Conservation (phyloP, 2,797 vertebrate species). For the Liasis olivaceus region DNA sequence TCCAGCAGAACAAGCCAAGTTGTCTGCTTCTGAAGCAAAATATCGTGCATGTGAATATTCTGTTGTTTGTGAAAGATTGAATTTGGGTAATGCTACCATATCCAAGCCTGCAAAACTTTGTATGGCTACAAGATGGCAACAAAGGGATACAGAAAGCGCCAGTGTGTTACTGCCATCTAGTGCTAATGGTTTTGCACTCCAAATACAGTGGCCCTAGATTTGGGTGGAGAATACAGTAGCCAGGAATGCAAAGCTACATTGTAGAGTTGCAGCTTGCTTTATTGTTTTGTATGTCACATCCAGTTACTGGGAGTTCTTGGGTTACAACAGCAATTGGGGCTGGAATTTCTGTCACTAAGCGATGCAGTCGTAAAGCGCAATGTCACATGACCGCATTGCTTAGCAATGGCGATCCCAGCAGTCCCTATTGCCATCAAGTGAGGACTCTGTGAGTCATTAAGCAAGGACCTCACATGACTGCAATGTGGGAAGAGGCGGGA, state of each 20-base stretch:
- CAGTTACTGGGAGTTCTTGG: too few relatives aligned
- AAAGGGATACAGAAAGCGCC: not conserved
- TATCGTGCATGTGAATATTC: not conserved
- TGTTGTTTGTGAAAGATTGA: not conserved
- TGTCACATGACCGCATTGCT: too few relatives aligned
- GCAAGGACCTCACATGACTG: too few relatives aligned
- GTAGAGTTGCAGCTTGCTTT: not conserved
- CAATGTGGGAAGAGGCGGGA: too few relatives aligned
- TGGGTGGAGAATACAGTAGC: not conserved
- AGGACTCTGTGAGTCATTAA: too few relatives aligned
- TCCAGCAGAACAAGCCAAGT: not conserved
- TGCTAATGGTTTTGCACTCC: not conserved
- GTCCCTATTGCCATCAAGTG: too few relatives aligned
- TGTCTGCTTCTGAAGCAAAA: not conserved
- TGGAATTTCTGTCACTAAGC: too few relatives aligned
- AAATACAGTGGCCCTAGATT: not conserved
- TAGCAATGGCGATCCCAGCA: too few relatives aligned
- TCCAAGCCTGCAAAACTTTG: not conserved
- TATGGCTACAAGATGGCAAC: not conserved
- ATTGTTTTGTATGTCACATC: not conserved
- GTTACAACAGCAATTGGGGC: too few relatives aligned
- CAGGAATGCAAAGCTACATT: not conserved
- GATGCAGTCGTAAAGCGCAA: too few relatives aligned
- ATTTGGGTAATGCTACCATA: not conserved
- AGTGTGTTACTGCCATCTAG: not conserved